Percentiles rank a stretch among this genome's conserved stretches.
Evolutionary conservation across 2,888 invertebrate genomes (phyloP).

Genomic region (Margaritifera margaritifera): DNA sequence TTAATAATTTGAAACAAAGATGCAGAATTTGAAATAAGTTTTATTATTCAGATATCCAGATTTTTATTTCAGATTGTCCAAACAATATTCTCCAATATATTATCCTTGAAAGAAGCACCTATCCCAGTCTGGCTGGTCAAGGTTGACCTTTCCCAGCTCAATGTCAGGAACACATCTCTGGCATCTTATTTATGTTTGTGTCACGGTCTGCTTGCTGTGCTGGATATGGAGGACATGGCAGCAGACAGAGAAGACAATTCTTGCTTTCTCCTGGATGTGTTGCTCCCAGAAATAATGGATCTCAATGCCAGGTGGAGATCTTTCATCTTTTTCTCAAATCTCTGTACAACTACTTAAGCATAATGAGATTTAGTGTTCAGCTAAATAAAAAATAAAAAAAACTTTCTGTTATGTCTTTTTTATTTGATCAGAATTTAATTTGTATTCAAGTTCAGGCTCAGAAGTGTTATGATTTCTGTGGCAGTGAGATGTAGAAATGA

Average conservation of each 20-base stretch:
- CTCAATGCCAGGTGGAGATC: slow-evolving; percentile 28
- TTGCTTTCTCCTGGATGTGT: slow-evolving; percentile 33
- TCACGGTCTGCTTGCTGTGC: slow-evolving; percentile 48
- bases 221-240: slow-evolving; percentile 36
- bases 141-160: slow-evolving; percentile 18
- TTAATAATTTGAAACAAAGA: too few species aligned
- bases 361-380: slow-evolving; percentile 20
- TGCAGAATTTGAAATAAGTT: too few species aligned
- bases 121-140: slow-evolving; percentile 29
- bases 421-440: too few species aligned
- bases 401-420: too few species aligned
- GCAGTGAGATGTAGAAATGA: too few species aligned
- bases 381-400: too few species aligned
- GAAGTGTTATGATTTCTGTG: too few species aligned
- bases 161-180: slow-evolving; percentile 20
- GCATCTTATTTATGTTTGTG: slow-evolving; percentile 45
- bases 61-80: too few species aligned
- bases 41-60: too few species aligned
- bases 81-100: too few species aligned
- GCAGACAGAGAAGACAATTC: slow-evolving; percentile 9
- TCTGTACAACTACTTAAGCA: background rate
- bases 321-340: background rate
- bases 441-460: too few species aligned
- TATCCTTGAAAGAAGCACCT: too few species aligned
- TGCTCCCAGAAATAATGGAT: slow-evolving; percentile 31